Conservation (phyloP, 2,113 vertebrate species). For the Larimichthys crocea region DNA sequence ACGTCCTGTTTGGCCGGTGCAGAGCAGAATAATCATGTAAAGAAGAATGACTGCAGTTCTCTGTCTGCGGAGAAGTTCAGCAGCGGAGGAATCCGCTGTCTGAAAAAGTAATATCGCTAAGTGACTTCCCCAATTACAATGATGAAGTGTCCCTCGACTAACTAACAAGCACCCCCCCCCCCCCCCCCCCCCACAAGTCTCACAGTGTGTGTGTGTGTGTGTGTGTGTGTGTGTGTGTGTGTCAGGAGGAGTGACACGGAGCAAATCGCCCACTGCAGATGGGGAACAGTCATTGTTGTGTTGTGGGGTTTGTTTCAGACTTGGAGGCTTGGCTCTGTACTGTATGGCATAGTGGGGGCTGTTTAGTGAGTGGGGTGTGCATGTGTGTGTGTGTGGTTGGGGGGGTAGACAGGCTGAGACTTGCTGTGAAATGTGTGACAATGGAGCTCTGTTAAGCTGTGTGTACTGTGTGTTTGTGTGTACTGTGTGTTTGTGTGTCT, state of each 20-base stretch:
- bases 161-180: not conserved
- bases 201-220: too few relatives aligned
- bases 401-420: constrained; percentile 41
- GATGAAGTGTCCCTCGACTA: not conserved
- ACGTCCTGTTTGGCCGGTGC: not conserved
- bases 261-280: not conserved
- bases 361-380: not conserved
- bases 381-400: constrained; percentile 18
- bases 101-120: constrained; percentile 9
- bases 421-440: constrained; percentile 74
- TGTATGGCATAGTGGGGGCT: constrained; percentile 11
- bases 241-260: too few relatives aligned
- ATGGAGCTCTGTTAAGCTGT: constrained; percentile 70
- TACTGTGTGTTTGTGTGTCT: constrained; percentile 50
- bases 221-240: too few relatives aligned
- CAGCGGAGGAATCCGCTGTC: not conserved
- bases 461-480: constrained; percentile 45
- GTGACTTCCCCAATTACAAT: constrained; percentile 6
- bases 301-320: constrained; percentile 1
- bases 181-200: too few relatives aligned
- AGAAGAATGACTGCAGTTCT: not conserved
- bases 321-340: constrained; percentile 16
- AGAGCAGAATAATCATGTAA: too few relatives aligned
- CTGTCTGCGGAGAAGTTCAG: not conserved
- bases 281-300: constrained; percentile 36